These are phyloP conservation scores for Peromyscus nudipes DNA, from an alignment of 2,797 vertebrate genomes.

Conservation along the genomic window DNA sequence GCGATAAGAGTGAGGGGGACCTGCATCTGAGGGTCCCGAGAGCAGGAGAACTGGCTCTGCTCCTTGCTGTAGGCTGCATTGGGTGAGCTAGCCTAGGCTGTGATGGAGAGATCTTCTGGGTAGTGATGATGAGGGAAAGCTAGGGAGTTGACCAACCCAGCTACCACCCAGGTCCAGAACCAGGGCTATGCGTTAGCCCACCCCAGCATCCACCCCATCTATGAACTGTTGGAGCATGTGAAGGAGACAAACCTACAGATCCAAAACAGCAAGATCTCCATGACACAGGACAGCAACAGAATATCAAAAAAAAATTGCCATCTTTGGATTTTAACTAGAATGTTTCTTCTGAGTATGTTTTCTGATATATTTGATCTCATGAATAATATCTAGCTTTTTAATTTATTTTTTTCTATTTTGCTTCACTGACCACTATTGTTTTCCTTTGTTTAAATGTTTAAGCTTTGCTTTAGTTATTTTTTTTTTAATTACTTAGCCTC, in stretches of 20 bases:
- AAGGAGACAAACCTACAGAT: neutral
- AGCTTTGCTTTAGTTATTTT: neutral
- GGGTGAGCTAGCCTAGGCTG: neutral
- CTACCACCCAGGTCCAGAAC: neutral
- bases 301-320: neutral
- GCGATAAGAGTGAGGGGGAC: neutral
- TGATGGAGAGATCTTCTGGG: neutral
- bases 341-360: conserved; percentile 4
- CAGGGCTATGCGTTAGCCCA: neutral
- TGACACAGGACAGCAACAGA: neutral
- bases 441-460: neutral
- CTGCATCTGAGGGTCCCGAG: neutral
- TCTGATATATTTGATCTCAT: neutral
- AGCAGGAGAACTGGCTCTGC: neutral
- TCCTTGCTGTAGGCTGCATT: neutral
- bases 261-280: neutral
- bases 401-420: neutral
- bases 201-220: neutral
- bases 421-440: neutral
- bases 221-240: neutral
- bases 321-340: neutral
- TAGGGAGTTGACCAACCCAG: neutral
- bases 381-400: neutral
- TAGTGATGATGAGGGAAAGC: neutral
- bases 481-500: neutral